These are phyloP conservation scores for Stegastes partitus DNA, from an alignment of 2,113 vertebrate species.

Conservation along the genomic window DNA sequence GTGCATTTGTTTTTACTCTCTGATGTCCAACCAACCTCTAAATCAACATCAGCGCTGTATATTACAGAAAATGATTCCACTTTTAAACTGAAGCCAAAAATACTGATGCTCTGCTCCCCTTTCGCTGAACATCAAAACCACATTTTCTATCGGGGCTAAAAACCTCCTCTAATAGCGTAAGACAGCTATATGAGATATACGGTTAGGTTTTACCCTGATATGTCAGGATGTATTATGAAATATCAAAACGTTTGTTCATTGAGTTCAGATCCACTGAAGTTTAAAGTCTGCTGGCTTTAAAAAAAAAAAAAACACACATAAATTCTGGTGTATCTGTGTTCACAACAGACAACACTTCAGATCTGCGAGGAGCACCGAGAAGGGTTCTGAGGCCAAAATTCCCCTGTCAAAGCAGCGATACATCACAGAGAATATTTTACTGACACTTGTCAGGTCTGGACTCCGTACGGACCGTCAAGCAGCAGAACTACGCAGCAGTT, in stretches of 20 bases:
- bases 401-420: conserved; percentile 4
- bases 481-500: not conserved
- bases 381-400: conserved; percentile 4
- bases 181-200: conserved; percentile 28
- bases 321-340: conserved; percentile 3
- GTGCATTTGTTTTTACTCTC: conserved; percentile 33
- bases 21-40: conserved; percentile 57
- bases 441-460: conserved; percentile 30
- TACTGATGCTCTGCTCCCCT: not conserved
- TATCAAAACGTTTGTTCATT: conserved; percentile 1
- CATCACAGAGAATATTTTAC: conserved; percentile 41
- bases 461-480: not conserved
- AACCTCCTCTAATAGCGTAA: not conserved
- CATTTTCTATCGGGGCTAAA: conserved; percentile 16
- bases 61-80: conserved; percentile 29
- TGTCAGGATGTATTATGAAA: conserved; percentile 24
- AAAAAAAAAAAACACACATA: too few relatives aligned
- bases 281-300: not conserved
- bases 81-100: conserved; percentile 40
- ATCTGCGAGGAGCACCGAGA: not conserved
- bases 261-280: conserved; percentile 5
- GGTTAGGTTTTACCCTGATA: not conserved
- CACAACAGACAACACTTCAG: not conserved
- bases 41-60: conserved; percentile 38
- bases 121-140: conserved; percentile 40